Percentiles rank a stretch among this genome's conserved stretches.
Conservation (phyloP, 2,113 vertebrate genomes). For the Holacanthus passer region DNA sequence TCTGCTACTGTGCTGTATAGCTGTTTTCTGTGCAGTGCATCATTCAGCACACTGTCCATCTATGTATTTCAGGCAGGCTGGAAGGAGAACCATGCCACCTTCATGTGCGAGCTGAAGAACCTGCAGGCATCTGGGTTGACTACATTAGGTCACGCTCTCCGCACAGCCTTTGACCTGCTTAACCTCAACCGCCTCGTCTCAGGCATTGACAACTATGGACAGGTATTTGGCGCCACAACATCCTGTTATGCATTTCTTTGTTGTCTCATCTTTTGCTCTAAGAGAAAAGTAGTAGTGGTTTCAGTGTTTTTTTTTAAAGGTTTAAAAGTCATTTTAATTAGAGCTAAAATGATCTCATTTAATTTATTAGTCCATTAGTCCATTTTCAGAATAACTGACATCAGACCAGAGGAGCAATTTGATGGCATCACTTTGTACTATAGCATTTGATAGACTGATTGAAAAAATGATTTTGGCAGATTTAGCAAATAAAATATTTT, state of each 20-base stretch:
- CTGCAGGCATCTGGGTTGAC: constrained; percentile 96
- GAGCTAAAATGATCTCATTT: not conserved
- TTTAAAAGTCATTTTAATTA: not conserved
- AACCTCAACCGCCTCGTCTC: constrained; percentile 99
- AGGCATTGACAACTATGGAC: constrained; percentile 99
- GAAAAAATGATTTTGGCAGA: not conserved
- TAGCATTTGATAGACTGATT: not conserved
- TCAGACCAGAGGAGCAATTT: not conserved
- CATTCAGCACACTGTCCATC: constrained; percentile 14
- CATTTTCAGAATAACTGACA: not conserved
- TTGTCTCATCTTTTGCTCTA: not conserved
- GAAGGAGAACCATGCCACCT: constrained; percentile 98
- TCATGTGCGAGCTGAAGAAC: constrained; percentile 99
- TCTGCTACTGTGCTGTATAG: not conserved
- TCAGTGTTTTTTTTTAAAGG: not conserved
- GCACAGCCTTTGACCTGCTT: constrained; percentile 96
- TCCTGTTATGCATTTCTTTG: not conserved
- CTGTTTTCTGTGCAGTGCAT: not conserved
- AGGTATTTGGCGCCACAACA: constrained; percentile 85
- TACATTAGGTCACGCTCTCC: constrained; percentile 95
- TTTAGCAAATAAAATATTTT: too few relatives aligned
- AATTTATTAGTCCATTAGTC: not conserved
- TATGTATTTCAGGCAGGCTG: constrained; percentile 89
- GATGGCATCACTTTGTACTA: not conserved
- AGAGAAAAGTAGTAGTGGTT: not conserved